Conservation (phyloP, 2,797 vertebrate species). For the Chloroceryle amazona region DNA sequence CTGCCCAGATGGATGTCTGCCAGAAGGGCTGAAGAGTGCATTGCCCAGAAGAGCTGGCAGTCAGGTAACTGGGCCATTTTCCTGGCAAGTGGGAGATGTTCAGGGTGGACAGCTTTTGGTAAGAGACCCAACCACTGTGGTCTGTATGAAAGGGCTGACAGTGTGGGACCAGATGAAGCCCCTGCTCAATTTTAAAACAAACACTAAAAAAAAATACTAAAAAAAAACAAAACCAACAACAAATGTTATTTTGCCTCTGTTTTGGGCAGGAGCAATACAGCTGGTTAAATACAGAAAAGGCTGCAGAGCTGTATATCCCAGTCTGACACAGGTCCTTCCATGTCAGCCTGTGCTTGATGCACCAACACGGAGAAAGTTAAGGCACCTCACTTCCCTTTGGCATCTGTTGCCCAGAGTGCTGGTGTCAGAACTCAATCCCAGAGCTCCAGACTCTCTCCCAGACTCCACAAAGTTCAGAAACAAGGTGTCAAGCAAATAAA, state of each 20-base stretch:
- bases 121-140: background rate
- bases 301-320: background rate
- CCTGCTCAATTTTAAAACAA: background rate
- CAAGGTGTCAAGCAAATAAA: background rate
- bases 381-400: background rate
- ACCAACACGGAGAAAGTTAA: background rate
- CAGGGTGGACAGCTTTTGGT: background rate
- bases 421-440: background rate
- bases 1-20: background rate
- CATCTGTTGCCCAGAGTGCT: background rate
- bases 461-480: background rate
- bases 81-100: background rate
- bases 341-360: background rate
- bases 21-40: background rate
- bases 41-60: background rate
- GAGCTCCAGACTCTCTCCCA: background rate
- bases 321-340: background rate
- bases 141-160: background rate
- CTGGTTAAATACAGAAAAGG: background rate
- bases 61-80: background rate
- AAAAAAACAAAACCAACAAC: too few relatives aligned
- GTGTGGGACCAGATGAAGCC: background rate
- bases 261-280: background rate
- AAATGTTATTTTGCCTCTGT: background rate
- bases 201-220: background rate